phyloP scores from a whole-genome alignment of 2,888 invertebrate genomes.

The Drosophila picticornis region DNA sequence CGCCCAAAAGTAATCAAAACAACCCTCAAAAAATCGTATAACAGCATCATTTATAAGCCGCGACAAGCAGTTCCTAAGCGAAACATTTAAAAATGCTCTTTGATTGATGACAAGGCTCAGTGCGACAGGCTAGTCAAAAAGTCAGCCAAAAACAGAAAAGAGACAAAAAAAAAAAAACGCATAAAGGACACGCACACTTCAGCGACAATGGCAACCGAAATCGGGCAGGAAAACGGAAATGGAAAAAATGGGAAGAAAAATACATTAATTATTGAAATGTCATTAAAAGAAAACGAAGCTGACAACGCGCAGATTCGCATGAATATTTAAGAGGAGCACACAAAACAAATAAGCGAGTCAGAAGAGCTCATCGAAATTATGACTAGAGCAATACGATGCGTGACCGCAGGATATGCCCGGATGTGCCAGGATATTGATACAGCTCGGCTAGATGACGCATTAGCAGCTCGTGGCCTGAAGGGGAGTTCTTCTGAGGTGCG shows the following conservation, averaged over 20 bases:
- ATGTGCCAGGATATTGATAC: slow-evolving; percentile 60
- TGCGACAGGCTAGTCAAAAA: slow-evolving; percentile 59
- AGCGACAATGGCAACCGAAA: slow-evolving; percentile 43
- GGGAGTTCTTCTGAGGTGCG: slow-evolving; percentile 44
- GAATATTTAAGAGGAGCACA: slow-evolving; percentile 72
- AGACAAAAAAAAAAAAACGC: neutral
- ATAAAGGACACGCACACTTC: slow-evolving; percentile 72
- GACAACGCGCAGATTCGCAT: slow-evolving; percentile 74
- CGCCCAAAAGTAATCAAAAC: slow-evolving; percentile 52
- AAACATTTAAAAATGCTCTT: slow-evolving; percentile 73
- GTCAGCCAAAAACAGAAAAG: slow-evolving; percentile 41
- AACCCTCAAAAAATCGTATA: slow-evolving; percentile 24
- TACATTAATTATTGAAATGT: slow-evolving; percentile 84
- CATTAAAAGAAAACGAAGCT: slow-evolving; percentile 74
- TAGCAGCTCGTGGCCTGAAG: slow-evolving; percentile 22
- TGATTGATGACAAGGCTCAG: slow-evolving; percentile 68
- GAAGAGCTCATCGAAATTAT: slow-evolving; percentile 53
- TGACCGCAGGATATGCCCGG: slow-evolving; percentile 61
- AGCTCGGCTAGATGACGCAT: slow-evolving; percentile 50
- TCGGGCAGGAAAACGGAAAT: slow-evolving; percentile 59
- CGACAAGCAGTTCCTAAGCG: slow-evolving; percentile 63
- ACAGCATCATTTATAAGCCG: slow-evolving; percentile 76
- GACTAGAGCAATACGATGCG: slow-evolving; percentile 69
- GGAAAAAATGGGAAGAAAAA: slow-evolving; percentile 63
- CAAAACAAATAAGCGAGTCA: slow-evolving; percentile 28